phyloP scores from a whole-genome alignment of 2,888 invertebrate genomes.

The Mesochorus sp. region DNA sequence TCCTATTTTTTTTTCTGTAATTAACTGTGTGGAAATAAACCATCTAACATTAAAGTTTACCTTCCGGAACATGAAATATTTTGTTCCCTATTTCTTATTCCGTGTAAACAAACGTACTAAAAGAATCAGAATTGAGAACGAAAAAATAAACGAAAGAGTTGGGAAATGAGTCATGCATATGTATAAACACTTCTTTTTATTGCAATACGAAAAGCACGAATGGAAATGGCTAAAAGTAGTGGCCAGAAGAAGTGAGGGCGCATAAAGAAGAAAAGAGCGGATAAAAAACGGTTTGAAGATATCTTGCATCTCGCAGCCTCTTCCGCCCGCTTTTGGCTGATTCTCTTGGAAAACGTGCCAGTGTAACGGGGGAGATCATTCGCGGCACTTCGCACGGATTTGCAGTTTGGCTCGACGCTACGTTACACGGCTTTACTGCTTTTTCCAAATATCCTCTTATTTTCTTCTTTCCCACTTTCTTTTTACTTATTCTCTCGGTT shows the following conservation, averaged over 20 bases:
- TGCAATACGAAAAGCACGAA: neutral
- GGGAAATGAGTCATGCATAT: neutral
- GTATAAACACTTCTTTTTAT: neutral
- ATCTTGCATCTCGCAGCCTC: slow-evolving; percentile 11
- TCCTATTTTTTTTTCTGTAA: too few relatives aligned
- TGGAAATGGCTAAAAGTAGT: neutral
- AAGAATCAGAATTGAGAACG: too few relatives aligned
- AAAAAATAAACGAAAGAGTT: slow-evolving; percentile 12
- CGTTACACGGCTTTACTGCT: slow-evolving; percentile 21
- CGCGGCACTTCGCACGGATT: slow-evolving; percentile 42
- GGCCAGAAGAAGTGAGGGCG: neutral
- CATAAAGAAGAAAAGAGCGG: neutral
- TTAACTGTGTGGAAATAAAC: too few relatives aligned
- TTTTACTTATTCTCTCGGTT: neutral
- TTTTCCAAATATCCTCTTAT: slow-evolving; percentile 20
- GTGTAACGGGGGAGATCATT: slow-evolving; percentile 35
- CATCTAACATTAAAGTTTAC: too few relatives aligned
- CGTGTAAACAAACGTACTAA: too few relatives aligned
- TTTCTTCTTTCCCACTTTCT: neutral
- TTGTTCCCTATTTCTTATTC: too few relatives aligned
- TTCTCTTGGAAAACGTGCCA: slow-evolving; percentile 43
- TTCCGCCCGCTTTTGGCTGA: slow-evolving; percentile 22
- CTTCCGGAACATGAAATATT: too few relatives aligned
- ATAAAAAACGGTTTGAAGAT: slow-evolving; percentile 49
- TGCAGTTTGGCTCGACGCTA: slow-evolving; percentile 19